Conservation (phyloP, 2,797 vertebrate genomes). For the Onychomys leucogaster region DNA sequence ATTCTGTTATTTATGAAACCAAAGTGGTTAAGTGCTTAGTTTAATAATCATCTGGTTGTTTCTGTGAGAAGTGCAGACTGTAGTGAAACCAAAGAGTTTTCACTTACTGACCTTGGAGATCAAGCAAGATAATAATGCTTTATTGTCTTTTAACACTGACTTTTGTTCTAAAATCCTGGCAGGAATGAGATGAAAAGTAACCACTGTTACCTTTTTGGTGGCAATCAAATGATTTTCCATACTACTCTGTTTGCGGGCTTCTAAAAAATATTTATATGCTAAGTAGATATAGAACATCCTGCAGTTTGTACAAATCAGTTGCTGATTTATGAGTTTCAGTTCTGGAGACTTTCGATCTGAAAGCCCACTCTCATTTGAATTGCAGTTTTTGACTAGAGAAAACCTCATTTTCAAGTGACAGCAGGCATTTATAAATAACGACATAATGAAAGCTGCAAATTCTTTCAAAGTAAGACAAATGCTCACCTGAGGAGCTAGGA, state of each 20-base stretch:
- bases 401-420: not conserved
- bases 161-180: constrained; percentile 33
- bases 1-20: constrained; percentile 15
- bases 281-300: constrained; percentile 13
- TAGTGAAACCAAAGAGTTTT: constrained; percentile 53
- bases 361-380: constrained; percentile 3
- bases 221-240: not conserved
- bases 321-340: not conserved
- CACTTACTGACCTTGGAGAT: not conserved
- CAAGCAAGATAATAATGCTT: not conserved
- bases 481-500: not conserved
- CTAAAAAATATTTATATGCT: constrained; percentile 3
- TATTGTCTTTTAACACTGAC: not conserved
- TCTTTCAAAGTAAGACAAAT: constrained; percentile 40
- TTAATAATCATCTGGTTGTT: not conserved
- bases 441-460: not conserved
- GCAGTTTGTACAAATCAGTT: not conserved
- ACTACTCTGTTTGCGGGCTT: not conserved
- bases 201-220: not conserved
- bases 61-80: not conserved
- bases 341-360: not conserved
- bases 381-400: constrained; percentile 29
- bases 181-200: not conserved
- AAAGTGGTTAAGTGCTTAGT: constrained; percentile 18
- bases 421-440: constrained; percentile 34